These are phyloP conservation scores for Crocodylus rhombifer DNA, from an alignment of 2,797 vertebrate species.

Conservation along the genomic window DNA sequence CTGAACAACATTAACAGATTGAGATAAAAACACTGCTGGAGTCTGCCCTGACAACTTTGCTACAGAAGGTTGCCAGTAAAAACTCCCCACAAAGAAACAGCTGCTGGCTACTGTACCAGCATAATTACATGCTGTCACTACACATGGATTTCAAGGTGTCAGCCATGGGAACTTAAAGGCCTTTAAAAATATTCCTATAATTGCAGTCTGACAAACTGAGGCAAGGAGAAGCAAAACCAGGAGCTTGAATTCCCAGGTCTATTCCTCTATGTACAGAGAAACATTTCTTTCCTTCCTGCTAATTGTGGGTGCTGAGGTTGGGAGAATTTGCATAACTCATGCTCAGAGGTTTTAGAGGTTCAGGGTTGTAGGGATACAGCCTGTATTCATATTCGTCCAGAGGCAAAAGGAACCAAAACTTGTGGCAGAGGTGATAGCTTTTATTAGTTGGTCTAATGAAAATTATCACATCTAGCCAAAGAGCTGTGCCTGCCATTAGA, in stretches of 20 bases:
- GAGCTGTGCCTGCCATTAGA: no score
- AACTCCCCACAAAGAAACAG: not conserved
- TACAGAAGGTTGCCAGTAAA: not conserved
- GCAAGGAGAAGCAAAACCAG: not conserved
- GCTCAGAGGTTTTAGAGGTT: no score
- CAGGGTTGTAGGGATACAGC: no score
- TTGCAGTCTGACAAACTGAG: not conserved
- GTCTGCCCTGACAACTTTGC: no score
- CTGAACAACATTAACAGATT: no score
- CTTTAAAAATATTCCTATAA: not conserved
- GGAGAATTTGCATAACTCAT: not conserved
- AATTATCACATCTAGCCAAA: no score
- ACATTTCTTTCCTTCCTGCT: not conserved
- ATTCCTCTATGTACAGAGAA: not conserved
- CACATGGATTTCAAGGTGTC: not conserved
- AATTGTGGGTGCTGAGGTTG: not conserved
- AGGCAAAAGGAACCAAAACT: no score
- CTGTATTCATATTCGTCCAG: no score
- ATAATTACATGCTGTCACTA: not conserved
- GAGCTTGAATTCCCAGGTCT: not conserved
- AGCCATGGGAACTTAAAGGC: not conserved
- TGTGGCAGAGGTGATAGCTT: no score
- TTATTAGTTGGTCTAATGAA: no score
- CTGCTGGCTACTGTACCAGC: not conserved
- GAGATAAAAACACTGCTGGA: no score